phyloP scores from a whole-genome alignment of 1,140 invertebrate genomes.

The Drosophila lowei region DNA sequence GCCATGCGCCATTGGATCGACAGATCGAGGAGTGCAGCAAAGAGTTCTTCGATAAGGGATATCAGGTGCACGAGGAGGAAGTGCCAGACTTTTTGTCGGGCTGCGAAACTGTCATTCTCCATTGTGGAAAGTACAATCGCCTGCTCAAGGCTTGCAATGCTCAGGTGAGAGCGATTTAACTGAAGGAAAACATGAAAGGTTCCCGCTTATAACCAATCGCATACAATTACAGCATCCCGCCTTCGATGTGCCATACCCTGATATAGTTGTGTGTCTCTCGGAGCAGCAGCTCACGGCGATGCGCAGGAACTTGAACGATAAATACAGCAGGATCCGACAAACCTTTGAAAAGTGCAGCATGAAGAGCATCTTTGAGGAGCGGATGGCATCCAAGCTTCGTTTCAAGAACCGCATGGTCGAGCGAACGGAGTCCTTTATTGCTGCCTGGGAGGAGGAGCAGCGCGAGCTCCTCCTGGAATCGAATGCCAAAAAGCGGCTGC shows the following conservation, averaged over 20 bases:
- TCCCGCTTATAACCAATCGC: background rate
- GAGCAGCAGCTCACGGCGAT: conserved; percentile 55
- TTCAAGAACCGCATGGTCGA: conserved; percentile 54
- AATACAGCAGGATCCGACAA: conserved; percentile 32
- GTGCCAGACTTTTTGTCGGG: conserved; percentile 70
- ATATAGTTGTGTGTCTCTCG: conserved; percentile 62
- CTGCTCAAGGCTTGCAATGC: conserved; percentile 68
- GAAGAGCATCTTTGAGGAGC: conserved; percentile 41
- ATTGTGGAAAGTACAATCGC: conserved; percentile 80
- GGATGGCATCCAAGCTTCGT: conserved; percentile 24
- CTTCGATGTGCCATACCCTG: conserved; percentile 56
- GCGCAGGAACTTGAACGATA: conserved; percentile 25
- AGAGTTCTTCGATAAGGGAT: conserved; percentile 76
- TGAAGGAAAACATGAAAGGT: background rate
- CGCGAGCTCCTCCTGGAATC: conserved; percentile 19
- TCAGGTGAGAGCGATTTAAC: conserved; percentile 45
- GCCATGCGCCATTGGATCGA: conserved; percentile 31
- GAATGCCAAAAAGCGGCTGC: conserved; percentile 43
- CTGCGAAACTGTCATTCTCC: conserved; percentile 68
- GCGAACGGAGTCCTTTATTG: conserved; percentile 47
- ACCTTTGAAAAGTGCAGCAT: conserved; percentile 48
- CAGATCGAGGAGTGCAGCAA: conserved; percentile 53
- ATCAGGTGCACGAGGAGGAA: conserved; percentile 44
- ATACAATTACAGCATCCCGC: conserved; percentile 60
- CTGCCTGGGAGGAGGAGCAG: conserved; percentile 51